Conservation (phyloP, 2,113 vertebrate genomes). For the Oophaga pumilio region DNA sequence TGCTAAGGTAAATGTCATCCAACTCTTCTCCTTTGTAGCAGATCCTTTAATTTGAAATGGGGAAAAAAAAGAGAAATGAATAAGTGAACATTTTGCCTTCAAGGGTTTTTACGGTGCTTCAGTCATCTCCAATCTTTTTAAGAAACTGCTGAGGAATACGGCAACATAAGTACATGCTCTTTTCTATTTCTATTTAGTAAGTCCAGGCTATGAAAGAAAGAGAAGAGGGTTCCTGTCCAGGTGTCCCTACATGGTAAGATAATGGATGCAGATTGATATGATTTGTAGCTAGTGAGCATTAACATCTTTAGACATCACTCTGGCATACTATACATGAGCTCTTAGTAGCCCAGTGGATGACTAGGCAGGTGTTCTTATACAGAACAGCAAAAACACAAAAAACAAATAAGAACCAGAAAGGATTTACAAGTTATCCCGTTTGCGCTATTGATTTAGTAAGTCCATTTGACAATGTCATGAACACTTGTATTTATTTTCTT, state of each 20-base stretch:
- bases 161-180: slow-evolving; percentile 62
- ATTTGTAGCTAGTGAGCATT: slow-evolving; percentile 64
- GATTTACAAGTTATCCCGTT: slow-evolving; percentile 61
- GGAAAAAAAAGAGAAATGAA: slow-evolving; percentile 62
- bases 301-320: slow-evolving; percentile 61
- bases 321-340: slow-evolving; percentile 60
- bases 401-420: slow-evolving; percentile 59
- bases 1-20: not conserved
- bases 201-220: slow-evolving; percentile 64
- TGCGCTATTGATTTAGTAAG: slow-evolving; percentile 66
- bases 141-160: slow-evolving; percentile 63
- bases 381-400: slow-evolving; percentile 56
- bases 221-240: slow-evolving; percentile 67
- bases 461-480: slow-evolving; percentile 62
- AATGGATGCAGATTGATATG: slow-evolving; percentile 67
- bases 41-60: slow-evolving; percentile 57
- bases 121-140: slow-evolving; percentile 56
- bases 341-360: slow-evolving; percentile 59
- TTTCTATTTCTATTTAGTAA: slow-evolving; percentile 67
- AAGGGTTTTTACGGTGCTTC: slow-evolving; percentile 60
- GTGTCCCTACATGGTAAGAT: slow-evolving; percentile 68
- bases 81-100: slow-evolving; percentile 60
- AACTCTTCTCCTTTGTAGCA: slow-evolving; percentile 38
- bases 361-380: slow-evolving; percentile 61
- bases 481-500: slow-evolving; percentile 68